Evolutionary conservation across 2,888 invertebrate species (phyloP).

Genomic region (Listrodromus nycthemerus): DNA sequence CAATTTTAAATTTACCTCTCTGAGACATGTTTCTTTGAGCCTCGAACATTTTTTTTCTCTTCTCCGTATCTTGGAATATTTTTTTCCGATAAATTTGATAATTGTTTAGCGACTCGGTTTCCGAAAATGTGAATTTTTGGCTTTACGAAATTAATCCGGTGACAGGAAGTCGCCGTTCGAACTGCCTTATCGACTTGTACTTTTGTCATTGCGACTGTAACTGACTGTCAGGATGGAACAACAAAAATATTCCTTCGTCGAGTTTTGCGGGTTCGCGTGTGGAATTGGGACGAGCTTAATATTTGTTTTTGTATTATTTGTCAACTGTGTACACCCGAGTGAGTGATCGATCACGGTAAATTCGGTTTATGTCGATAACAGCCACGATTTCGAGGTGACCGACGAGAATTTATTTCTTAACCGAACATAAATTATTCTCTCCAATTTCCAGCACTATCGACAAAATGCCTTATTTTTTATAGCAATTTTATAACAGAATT

Average conservation of each 20-base stretch:
- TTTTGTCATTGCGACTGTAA: slow-evolving; percentile 35
- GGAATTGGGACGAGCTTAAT: not conserved
- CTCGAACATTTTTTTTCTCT: not conserved
- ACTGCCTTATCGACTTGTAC: slow-evolving; percentile 12
- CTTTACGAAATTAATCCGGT: not conserved
- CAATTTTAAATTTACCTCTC: not conserved
- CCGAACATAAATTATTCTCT: not conserved
- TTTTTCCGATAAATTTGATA: not conserved
- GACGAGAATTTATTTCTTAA: not conserved
- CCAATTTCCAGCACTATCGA: no score
- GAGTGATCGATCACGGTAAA: slow-evolving; percentile 16
- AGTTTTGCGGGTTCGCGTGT: slow-evolving; percentile 11
- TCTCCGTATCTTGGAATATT: not conserved
- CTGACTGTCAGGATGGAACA: not conserved
- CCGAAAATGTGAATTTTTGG: not conserved
- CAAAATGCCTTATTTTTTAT: no score
- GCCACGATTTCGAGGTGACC: not conserved
- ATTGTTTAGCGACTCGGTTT: not conserved
- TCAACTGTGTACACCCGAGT: not conserved
- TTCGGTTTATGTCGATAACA: not conserved
- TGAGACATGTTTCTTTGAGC: not conserved
- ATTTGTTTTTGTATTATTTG: no score
- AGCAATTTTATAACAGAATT: no score
- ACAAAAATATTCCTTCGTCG: not conserved
- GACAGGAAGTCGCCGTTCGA: slow-evolving; percentile 1